Conservation (phyloP, 2,888 invertebrate species). For the Chymomyza procnemis region DNA sequence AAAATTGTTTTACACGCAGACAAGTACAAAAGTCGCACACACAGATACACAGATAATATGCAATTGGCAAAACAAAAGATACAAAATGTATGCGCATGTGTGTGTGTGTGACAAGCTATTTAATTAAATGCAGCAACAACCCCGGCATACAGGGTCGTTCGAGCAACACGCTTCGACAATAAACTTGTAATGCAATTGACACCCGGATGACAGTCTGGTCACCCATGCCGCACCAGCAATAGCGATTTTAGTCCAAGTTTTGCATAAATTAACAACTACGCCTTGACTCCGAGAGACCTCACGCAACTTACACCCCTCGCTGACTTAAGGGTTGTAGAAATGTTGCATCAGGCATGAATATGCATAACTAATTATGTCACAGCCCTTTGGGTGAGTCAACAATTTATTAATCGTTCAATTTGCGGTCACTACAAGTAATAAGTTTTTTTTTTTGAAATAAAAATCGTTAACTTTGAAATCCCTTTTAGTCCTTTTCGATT, state of each 20-base stretch:
- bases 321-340: neutral
- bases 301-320: too few species aligned
- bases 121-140: constrained; percentile 1
- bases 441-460: too few species aligned
- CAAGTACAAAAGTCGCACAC: neutral
- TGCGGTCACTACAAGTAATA: neutral
- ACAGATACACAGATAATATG: neutral
- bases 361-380: constrained; percentile 1
- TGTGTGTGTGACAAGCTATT: neutral
- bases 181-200: constrained; percentile 15
- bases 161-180: neutral
- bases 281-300: neutral
- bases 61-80: neutral
- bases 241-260: constrained; percentile 7
- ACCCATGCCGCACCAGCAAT: neutral
- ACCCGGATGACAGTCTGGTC: constrained; percentile 1
- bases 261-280: constrained; percentile 14
- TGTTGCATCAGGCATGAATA: neutral
- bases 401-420: neutral
- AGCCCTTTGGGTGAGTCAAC: neutral
- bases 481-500: too few species aligned
- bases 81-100: neutral
- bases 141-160: neutral
- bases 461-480: too few species aligned
- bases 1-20: neutral